Base-by-base conservation (phyloP, 1,140 invertebrate genomes). In the Chymomyza costata region DNA sequence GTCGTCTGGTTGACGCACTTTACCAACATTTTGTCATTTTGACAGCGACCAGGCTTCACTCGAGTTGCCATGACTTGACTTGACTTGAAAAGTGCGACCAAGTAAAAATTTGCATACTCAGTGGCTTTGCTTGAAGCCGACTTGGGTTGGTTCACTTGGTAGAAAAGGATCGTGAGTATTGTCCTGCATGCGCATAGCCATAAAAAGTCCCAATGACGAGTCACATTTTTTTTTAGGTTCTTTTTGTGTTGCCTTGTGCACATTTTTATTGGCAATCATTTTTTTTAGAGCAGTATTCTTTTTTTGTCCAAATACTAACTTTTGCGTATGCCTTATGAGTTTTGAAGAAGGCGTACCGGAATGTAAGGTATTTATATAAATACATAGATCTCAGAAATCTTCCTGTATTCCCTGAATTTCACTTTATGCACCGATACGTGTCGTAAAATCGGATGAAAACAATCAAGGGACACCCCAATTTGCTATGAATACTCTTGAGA, bases 11-110 rank as follows among this genome's bases (percentile, higher is more conserved):
- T 25, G 21, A 25, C 51, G 56, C 71, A 66, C 62, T 76, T 76
- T 80, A 66, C 71, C 62, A 66, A 63, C 71, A 59, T 80, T 78
- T 80, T 78, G 73, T 71, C 74, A 76, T 71, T 80, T 80, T 78
- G 73, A 78, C 71, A 71, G 63, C 38, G 60, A 67, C 53, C 50
- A 68, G n/a, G n/a, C n/a, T n/a, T 32, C 31, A 25, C 31, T 28
- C 25, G 19, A 5, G 6, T n/a, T 14, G 8, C 11, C 28, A 38
- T 19, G 34, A 47, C 21, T 44, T 28, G 51, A 38, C 51, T 48
- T 48, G 11, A 47, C 46, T 47, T 15, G 39, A 52, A 63, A 66
- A 66, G 67, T 71, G 71, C 48, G 71, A 57, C 71, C 63, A 60
- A 71, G 58, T 59, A 80, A 59, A 71, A 78, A 71, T 80, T 80